Base-by-base conservation (phyloP, 2,797 vertebrate species). In the Simalia tracyae region DNA sequence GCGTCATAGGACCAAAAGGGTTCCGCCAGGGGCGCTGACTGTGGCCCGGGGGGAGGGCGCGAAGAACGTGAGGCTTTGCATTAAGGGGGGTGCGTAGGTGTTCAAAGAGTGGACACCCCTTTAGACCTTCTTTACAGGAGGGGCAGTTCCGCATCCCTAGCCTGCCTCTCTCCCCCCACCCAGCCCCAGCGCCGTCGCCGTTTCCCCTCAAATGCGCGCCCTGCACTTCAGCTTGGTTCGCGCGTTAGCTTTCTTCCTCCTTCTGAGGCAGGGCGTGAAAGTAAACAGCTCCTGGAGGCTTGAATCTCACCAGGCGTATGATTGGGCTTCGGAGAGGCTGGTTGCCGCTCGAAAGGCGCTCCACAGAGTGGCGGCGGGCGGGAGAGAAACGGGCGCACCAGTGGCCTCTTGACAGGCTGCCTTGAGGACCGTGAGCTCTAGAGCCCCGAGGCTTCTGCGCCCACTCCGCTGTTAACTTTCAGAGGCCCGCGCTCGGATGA, bases 1-100 rank as follows among this genome's bases (percentile, higher is more conserved):
- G 92, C 92, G 92, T 90, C 89, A 92, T 87, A 64, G 31, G n/a
- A 90, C 28, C 66, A 36, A 50, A 24, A 89, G 85, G 42, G 57
- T 85, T 87, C 85, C 42, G 36, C 64, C 86, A 59, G 28, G 84
- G 59, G 59, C 59, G 8, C 87, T 54, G 56, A 59, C 19, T 81
- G 64, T 76, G 72, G 72, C 72, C 50, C 56, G 54, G 84, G 50
- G 72, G 66, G 3, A 28, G 60, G 36, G 61, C 66, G 57, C 91
- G 50, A 81, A 66, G 28, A 57, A 68, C 46, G 56, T 76, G 85
- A 46, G 9, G 50, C 14, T 64, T n/a, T 42, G 5, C 19, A 2
- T 81, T 46, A 46, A 81, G 46, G 11, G 54, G 63, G 4, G 31
- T n/a, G 36, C 56, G 68, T 26, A 19, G 31, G 60, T 22, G 90